phyloP scores from a whole-genome alignment of 92 coral and sea anemone genomes.

The Isaurus tuberculatus region DNA sequence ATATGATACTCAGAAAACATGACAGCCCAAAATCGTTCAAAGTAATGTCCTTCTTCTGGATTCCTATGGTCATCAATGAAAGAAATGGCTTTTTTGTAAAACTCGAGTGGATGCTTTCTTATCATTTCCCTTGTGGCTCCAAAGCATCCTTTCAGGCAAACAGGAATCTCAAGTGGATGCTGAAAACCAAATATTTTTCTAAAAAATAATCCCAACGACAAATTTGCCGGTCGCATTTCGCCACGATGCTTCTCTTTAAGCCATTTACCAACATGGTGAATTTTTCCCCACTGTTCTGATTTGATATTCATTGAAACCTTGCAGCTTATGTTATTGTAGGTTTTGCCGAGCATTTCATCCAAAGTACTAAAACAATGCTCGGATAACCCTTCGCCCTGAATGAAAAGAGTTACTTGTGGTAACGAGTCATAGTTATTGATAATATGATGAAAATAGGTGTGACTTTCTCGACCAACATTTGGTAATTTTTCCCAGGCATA shows the following conservation, averaged over 20 bases:
- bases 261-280: slow-evolving; percentile 44
- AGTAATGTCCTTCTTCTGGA: slow-evolving; percentile 75
- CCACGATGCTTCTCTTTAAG: slow-evolving; percentile 24
- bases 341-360: slow-evolving; percentile 2
- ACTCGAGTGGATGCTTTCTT: slow-evolving; percentile 41
- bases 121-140: slow-evolving; percentile 60
- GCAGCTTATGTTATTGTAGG: slow-evolving; percentile 15
- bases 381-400: slow-evolving; percentile 54
- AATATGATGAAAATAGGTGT: slow-evolving; percentile 72
- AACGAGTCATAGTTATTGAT: slow-evolving; percentile 58
- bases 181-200: slow-evolving; percentile 32
- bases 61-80: slow-evolving; percentile 60
- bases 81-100: slow-evolving; percentile 56
- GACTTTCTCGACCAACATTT: slow-evolving; percentile 74
- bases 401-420: slow-evolving; percentile 65
- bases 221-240: slow-evolving; percentile 56
- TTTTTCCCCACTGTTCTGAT: slow-evolving; percentile 44
- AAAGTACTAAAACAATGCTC: neutral
- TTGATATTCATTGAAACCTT: neutral
- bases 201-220: slow-evolving; percentile 54
- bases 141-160: slow-evolving; percentile 52
- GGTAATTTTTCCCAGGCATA: slow-evolving; percentile 66
- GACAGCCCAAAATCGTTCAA: slow-evolving; percentile 63
- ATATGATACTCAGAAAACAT: neutral
- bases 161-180: slow-evolving; percentile 13